These are phyloP conservation scores for Luidia sarsii DNA, from an alignment of 53 echinoderm and acorn worm genomes.

Conservation along the genomic window DNA sequence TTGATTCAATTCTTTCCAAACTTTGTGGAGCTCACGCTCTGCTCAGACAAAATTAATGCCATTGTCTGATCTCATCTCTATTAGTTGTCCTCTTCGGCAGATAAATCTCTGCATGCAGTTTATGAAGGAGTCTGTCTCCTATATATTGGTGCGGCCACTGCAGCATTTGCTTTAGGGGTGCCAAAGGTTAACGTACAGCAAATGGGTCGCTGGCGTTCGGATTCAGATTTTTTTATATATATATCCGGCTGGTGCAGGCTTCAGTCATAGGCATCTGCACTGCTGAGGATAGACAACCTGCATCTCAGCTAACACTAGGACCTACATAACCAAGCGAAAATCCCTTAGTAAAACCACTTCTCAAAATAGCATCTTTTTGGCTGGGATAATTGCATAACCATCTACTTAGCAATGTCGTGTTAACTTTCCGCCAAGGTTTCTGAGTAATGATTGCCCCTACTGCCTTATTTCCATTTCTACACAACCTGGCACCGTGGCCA, in stretches of 20 bases:
- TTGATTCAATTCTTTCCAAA: constrained; percentile 26
- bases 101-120: constrained; percentile 69
- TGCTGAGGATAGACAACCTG: constrained; percentile 14
- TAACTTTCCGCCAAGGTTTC: not conserved
- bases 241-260: not conserved
- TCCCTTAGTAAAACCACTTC: constrained; percentile 16
- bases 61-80: constrained; percentile 69
- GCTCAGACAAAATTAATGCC: no score
- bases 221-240: not conserved
- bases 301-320: not conserved
- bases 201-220: not conserved
- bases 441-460: not conserved
- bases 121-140: constrained; percentile 67
- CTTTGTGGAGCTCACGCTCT: constrained; percentile 53
- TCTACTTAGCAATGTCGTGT: not conserved
- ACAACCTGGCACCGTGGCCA: not conserved
- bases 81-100: constrained; percentile 54
- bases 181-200: not conserved
- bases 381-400: constrained; percentile 21
- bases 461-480: not conserved
- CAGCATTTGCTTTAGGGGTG: not conserved
- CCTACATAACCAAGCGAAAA: constrained; percentile 26
- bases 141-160: constrained; percentile 16
- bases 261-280: not conserved
- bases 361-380: not conserved